Evolutionary conservation across 1,140 invertebrate genomes (phyloP).

Genomic region (Bradysia coprophila): DNA sequence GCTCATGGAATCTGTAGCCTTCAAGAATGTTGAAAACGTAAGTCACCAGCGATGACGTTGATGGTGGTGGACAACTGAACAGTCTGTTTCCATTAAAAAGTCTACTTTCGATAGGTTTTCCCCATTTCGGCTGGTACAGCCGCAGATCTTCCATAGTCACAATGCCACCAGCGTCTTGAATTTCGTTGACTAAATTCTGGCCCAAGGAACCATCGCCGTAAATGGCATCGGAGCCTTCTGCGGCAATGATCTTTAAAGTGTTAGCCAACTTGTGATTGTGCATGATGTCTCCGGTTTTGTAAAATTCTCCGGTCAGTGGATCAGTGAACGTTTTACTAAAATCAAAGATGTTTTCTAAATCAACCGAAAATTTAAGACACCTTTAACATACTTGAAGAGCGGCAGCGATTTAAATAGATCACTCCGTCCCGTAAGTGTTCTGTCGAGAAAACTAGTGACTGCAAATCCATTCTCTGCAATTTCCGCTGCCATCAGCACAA

Average conservation of each 20-base stretch:
- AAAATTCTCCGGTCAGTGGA: conserved; percentile 6
- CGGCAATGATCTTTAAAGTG: conserved; percentile 34
- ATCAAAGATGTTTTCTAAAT: conserved; percentile 36
- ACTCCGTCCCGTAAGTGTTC: too few species aligned
- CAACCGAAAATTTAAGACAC: conserved; percentile 37
- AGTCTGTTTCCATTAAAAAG: conserved; percentile 32
- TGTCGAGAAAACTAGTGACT: conserved; percentile 21
- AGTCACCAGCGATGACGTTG: conserved; percentile 49
- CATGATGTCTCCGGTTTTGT: conserved; percentile 30
- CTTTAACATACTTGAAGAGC: too few species aligned
- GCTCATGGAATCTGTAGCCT: conserved; percentile 62
- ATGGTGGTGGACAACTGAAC: conserved; percentile 53
- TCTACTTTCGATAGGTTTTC: conserved; percentile 28
- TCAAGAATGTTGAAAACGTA: conserved; percentile 71
- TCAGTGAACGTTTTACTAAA: conserved; percentile 4
- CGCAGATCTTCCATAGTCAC: conserved; percentile 35
- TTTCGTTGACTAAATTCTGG: conserved; percentile 32
- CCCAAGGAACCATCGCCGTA: conserved; percentile 32
- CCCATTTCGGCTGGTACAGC: conserved; percentile 39
- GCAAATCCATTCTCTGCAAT: conserved; percentile 43
- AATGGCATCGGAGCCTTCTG: conserved; percentile 26
- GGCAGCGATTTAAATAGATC: too few species aligned
- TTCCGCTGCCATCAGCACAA: conserved; percentile 55
- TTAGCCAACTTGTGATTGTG: conserved; percentile 32
- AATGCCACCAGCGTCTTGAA: conserved; percentile 32